These are phyloP conservation scores for Venusia cambrica DNA, from an alignment of 2,888 invertebrate genomes.

Conservation along the genomic window DNA sequence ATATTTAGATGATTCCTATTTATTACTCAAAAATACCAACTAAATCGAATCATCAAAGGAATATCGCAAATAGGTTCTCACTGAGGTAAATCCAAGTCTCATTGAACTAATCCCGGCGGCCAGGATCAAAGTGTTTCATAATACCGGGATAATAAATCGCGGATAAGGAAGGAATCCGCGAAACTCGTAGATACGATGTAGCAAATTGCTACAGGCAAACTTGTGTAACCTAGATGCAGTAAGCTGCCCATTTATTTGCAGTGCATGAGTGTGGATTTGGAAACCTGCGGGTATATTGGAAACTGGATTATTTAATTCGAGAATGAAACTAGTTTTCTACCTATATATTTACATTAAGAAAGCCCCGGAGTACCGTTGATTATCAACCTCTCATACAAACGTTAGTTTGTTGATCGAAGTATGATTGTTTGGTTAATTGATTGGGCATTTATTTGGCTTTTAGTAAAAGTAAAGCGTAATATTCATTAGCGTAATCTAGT, in stretches of 20 bases:
- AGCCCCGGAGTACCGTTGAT: too few relatives aligned
- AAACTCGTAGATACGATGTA: conserved; percentile 18
- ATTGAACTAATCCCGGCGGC: conserved; percentile 7
- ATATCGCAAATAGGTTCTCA: not conserved
- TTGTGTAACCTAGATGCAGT: conserved; percentile 16
- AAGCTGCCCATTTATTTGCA: conserved; percentile 22
- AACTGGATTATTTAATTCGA: conserved; percentile 8
- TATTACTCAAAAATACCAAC: too few relatives aligned
- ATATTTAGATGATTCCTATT: too few relatives aligned
- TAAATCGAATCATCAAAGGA: conserved; percentile 10
- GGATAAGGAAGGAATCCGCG: conserved; percentile 16
- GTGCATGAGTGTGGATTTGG: conserved; percentile 2
- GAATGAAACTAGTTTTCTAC: not conserved
- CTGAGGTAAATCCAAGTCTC: conserved; percentile 8
- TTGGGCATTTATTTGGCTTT: too few relatives aligned
- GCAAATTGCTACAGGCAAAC: conserved; percentile 18
- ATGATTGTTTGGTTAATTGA: too few relatives aligned
- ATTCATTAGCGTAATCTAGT: too few relatives aligned
- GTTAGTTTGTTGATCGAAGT: too few relatives aligned
- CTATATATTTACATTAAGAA: too few relatives aligned
- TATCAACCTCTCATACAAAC: too few relatives aligned
- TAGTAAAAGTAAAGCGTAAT: too few relatives aligned
- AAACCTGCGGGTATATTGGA: conserved; percentile 4
- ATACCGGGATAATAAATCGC: conserved; percentile 18
- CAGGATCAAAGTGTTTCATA: conserved; percentile 20